Percentiles rank a stretch among this genome's conserved stretches.
These are phyloP conservation scores for Chaenogobius annularis DNA, from an alignment of 2,113 vertebrate species.

Conservation along the genomic window DNA sequence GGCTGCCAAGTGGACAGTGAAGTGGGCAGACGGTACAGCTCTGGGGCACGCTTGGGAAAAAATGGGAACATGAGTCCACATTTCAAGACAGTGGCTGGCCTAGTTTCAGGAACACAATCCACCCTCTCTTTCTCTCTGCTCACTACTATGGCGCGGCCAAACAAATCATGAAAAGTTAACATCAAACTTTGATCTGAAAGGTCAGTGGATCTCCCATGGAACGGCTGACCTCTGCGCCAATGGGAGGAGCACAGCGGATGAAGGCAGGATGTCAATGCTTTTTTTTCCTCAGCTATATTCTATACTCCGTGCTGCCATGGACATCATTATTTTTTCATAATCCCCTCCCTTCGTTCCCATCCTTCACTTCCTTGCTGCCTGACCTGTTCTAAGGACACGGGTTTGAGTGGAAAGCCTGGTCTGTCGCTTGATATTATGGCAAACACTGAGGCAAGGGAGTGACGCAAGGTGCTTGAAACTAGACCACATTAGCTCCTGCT, in stretches of 20 bases:
- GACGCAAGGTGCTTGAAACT: slow-evolving; percentile 41
- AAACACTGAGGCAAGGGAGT: slow-evolving; percentile 34
- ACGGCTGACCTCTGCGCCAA: slow-evolving; percentile 43
- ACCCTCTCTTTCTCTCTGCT: slow-evolving; percentile 27
- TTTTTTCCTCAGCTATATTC: slow-evolving; percentile 10
- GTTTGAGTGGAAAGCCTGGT: slow-evolving; percentile 54
- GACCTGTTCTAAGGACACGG: slow-evolving; percentile 47
- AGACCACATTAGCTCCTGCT: slow-evolving; percentile 3
- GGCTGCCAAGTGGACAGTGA: slow-evolving; percentile 40
- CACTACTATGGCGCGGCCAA: slow-evolving; percentile 35
- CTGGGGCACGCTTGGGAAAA: slow-evolving; percentile 54
- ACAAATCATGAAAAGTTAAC: slow-evolving; percentile 65
- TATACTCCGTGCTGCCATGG: slow-evolving; percentile 18
- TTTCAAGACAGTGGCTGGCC: slow-evolving; percentile 71
- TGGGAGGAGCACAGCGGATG: slow-evolving; percentile 23
- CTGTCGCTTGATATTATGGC: slow-evolving; percentile 60
- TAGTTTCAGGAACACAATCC: slow-evolving; percentile 60
- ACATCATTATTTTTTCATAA: slow-evolving; percentile 52
- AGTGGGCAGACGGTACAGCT: slow-evolving; percentile 43
- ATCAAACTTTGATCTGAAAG: slow-evolving; percentile 63
- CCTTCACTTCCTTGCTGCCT: slow-evolving; percentile 30
- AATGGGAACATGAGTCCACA: slow-evolving; percentile 64
- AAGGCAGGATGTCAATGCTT: slow-evolving; percentile 26
- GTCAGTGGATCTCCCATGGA: slow-evolving; percentile 58
- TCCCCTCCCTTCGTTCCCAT: slow-evolving; percentile 21